phyloP scores from a whole-genome alignment of 2,888 invertebrate species.

The Palloptera scutellata region DNA sequence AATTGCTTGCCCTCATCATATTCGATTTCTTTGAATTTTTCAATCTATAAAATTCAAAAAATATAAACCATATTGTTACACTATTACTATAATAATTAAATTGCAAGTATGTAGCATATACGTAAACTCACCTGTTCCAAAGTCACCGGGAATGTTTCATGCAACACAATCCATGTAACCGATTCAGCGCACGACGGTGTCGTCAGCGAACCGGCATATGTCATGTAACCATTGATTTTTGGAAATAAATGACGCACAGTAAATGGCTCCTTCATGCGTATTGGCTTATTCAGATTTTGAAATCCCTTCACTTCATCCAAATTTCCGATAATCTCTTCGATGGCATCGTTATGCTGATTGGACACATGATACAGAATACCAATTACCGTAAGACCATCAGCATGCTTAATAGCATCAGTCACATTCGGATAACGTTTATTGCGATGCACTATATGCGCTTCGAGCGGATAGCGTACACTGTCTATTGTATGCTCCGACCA shows the following conservation, averaged over 20 bases:
- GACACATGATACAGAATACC: slow-evolving; percentile 70
- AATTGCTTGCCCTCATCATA: slow-evolving; percentile 58
- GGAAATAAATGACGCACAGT: slow-evolving; percentile 66
- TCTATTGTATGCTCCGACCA: slow-evolving; percentile 82
- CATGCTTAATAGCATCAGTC: slow-evolving; percentile 65
- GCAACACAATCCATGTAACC: slow-evolving; percentile 77
- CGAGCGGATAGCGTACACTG: slow-evolving; percentile 70
- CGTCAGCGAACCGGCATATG: slow-evolving; percentile 78
- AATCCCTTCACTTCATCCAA: slow-evolving; percentile 51
- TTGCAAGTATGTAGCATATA: not conserved
- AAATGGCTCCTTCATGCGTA: slow-evolving; percentile 47
- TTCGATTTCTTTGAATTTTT: slow-evolving; percentile 62
- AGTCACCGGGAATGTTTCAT: slow-evolving; percentile 67
- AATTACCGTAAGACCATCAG: slow-evolving; percentile 71
- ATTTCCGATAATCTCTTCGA: slow-evolving; percentile 53
- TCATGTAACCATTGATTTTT: slow-evolving; percentile 67
- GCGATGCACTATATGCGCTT: slow-evolving; percentile 75
- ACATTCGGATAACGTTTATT: slow-evolving; percentile 65
- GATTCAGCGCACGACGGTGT: slow-evolving; percentile 77
- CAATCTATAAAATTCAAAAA: slow-evolving; percentile 54
- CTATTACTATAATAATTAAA: not conserved
- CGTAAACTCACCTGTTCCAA: slow-evolving; percentile 62
- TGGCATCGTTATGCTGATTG: slow-evolving; percentile 51
- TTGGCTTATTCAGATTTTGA: slow-evolving; percentile 48
- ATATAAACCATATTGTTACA: not conserved